Evolutionary conservation across 1,140 invertebrate genomes (phyloP), one percentile per base, ranked within the genome.

Genomic region (Aphidius ervi): DNA sequence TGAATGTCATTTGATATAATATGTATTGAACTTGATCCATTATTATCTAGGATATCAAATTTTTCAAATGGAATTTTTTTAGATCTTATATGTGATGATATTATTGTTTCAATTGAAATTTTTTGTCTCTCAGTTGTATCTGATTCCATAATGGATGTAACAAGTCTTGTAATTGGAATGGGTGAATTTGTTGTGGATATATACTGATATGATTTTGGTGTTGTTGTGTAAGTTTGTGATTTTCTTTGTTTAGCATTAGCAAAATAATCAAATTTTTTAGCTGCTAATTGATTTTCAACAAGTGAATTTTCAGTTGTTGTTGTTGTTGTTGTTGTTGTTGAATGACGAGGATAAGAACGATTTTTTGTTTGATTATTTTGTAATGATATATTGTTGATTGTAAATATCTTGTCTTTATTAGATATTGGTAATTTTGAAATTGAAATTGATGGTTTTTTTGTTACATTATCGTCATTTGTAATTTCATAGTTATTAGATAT

Each of bases 111-210:
- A 40, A 81, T 77, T 1, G 75, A 64, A 55, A 82, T 82, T 62
- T 67, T 80, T 54, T 80, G 79, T 56, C 79, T 68, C 57, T 81
- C 80, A 0, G 80, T 82, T 1, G 78, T 80, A 0, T 68, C 78
- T 5, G 80, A 81, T 60, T 82, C 79, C 5, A 74, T 73, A 3
- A 82, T 73, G 0, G 80, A 82, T 2, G 80, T 82, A 0, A 82
- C 73, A n/a, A 82, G 61, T 65, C 78, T 72, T 2, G 80, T 82
- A 0, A 80, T 67, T 16, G 78, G 73, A 39, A 78, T 76, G 0
- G 66, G 58, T 3, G 70, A 65, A 6, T 71, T 65, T 1, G 63
- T 68, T 5, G 71, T 67, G 6, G 48, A 66, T n/a, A 31, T 9
- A 3, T 40, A 20, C 42, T 72, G 64, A 6, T 52, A 43, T 10